These are phyloP conservation scores for Neolamprologus kungweensis DNA, from an alignment of 2,113 vertebrate species.

Conservation along the genomic window DNA sequence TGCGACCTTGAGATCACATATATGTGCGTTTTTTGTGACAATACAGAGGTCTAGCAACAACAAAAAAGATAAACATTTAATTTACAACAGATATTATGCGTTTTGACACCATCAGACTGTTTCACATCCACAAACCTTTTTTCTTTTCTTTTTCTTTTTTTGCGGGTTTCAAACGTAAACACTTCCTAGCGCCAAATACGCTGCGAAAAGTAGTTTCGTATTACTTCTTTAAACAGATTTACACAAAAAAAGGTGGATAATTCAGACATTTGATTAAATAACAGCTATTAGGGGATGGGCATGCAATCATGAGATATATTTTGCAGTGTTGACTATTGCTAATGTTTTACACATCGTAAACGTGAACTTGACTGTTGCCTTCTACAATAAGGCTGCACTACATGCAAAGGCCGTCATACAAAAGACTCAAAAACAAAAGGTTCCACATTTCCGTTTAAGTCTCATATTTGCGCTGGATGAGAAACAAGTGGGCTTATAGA, in stretches of 20 bases:
- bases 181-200: neutral
- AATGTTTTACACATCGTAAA: constrained; percentile 13
- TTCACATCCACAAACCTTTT: neutral
- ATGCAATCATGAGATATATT: constrained; percentile 26
- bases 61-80: neutral
- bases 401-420: neutral
- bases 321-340: neutral
- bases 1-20: neutral
- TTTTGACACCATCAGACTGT: neutral
- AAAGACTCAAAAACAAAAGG: neutral
- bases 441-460: neutral
- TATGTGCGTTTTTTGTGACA: neutral
- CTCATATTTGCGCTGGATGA: neutral
- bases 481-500: neutral
- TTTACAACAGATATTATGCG: neutral
- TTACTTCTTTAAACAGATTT: neutral
- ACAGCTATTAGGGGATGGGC: neutral
- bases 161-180: neutral
- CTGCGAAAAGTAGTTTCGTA: neutral
- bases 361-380: constrained; percentile 52
- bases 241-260: neutral
- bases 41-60: neutral
- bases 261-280: neutral
- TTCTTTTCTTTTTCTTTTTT: neutral
- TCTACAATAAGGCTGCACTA: neutral